These are phyloP conservation scores for Chrysemys picta DNA, from an alignment of 2,113 vertebrate genomes.

Conservation along the genomic window DNA sequence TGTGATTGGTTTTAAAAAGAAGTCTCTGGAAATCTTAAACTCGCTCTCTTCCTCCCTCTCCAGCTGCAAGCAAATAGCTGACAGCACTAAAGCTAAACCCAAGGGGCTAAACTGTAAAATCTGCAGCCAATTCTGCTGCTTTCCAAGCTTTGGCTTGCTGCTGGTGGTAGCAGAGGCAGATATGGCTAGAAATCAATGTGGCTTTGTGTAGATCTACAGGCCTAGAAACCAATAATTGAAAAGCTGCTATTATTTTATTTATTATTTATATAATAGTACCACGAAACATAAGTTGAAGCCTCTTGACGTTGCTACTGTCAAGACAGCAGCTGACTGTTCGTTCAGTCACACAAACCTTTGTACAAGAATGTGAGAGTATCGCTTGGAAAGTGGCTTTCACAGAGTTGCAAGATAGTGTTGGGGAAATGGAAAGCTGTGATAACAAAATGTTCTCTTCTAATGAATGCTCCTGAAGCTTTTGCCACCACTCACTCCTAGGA, in stretches of 20 bases:
- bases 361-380: fast-evolving
- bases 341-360: fast-evolving
- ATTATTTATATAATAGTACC: neutral
- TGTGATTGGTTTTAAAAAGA: neutral
- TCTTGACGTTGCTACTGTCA: neutral
- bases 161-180: neutral
- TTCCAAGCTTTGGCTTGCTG: neutral
- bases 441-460: neutral
- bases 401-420: fast-evolving
- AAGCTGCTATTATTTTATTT: neutral
- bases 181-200: neutral
- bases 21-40: neutral
- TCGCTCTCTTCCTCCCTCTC: neutral
- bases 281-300: neutral
- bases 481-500: neutral
- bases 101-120: neutral
- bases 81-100: neutral
- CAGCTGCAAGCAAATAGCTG: fast-evolving
- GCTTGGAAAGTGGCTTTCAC: neutral
- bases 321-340: fast-evolving
- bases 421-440: fast-evolving
- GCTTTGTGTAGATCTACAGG: neutral
- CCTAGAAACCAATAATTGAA: neutral
- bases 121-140: neutral
- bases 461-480: neutral